Base-by-base conservation (phyloP, 2,113 vertebrate genomes). In the Strix aluco region DNA sequence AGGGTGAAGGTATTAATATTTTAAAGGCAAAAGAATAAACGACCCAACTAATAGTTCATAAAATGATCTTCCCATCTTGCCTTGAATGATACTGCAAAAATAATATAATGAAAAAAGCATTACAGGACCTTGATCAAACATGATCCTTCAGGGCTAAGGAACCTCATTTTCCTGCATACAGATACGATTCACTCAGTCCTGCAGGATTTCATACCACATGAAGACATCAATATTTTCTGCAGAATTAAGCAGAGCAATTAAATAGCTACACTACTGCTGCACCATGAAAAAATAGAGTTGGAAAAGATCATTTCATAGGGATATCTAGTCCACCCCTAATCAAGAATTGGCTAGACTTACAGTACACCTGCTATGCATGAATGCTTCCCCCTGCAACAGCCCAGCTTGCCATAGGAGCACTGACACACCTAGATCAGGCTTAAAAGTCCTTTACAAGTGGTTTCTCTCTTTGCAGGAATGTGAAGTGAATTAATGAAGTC, bases 11-110 rank as follows among this genome's bases (percentile, higher is more conserved):
- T 91, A 81, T 88, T 84, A 16, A 17, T 30, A 61, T 88, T 88
- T 93, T 82, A 82, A 69, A 90, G 49, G 74, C 66, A 80, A 89
- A 88, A 85, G 58, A 88, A 95, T 74, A 94, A 96, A 84, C 70
- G 52, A 92, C 38, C 22, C 71, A 73, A 90, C 84, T 90, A 93
- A 95, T 49, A 79, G 42, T 82, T 87, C 78, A 86, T 42, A 49
- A 94, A 95, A 85, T 80, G 5, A 66, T 94, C 86, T 77, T 86
- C 30, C 62, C 36, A 85, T 22, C 22, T 90, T 85, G 34, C 55
- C 57, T 81, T 82, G 71, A 93, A 82, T 25, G 26, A 72, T 61
- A 79, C 42, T 38, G 66, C 34, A 88, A 54, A 90, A 85, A 57
- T 80, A 77, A 69, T 85, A 26, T 21, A 87, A 69, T 54, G 44